These are phyloP conservation scores for Cavia porcellus DNA, from an alignment of 2,113 vertebrate genomes.

Conservation along the genomic window DNA sequence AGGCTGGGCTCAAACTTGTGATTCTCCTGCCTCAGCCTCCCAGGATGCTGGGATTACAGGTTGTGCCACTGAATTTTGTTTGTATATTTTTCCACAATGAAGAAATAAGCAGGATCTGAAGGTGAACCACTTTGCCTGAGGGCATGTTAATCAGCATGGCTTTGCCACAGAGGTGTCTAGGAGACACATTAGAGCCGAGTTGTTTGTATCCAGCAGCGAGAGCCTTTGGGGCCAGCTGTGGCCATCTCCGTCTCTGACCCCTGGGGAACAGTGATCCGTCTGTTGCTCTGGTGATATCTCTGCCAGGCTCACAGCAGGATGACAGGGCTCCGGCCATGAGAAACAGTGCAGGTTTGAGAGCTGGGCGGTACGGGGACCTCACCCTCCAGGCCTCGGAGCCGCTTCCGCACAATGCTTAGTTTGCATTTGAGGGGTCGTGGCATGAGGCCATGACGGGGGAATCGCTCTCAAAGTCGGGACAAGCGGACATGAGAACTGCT, in stretches of 20 bases:
- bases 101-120: neutral
- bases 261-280: accelerated
- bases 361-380: accelerated
- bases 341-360: accelerated
- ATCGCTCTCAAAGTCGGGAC: neutral
- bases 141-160: neutral
- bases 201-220: neutral
- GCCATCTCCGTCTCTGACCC: neutral
- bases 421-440: accelerated
- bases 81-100: neutral
- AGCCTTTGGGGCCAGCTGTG: neutral
- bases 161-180: neutral
- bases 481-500: accelerated
- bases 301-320: too few species aligned
- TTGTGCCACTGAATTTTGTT: neutral
- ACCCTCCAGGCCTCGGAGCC: neutral
- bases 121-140: too few species aligned
- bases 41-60: neutral
- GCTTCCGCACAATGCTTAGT: accelerated
- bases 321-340: accelerated
- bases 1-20: neutral
- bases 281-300: neutral
- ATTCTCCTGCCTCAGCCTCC: neutral
- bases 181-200: neutral
- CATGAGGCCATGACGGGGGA: accelerated